phyloP scores from a whole-genome alignment of 1,140 invertebrate genomes.

The Brachionus angularis region DNA sequence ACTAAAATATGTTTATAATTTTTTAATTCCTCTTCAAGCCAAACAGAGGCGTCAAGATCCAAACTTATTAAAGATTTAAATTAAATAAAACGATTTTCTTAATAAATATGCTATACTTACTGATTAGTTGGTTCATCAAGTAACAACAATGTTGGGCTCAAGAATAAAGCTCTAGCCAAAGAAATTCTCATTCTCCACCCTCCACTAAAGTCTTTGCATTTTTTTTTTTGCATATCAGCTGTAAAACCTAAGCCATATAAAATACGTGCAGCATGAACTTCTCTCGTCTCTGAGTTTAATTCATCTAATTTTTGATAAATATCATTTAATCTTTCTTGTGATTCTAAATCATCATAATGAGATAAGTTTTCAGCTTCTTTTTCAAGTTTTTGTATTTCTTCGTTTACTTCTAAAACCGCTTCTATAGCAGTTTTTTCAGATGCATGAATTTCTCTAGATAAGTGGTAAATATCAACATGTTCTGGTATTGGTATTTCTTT shows the following conservation, averaged over 20 bases:
- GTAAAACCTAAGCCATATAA: slow-evolving; percentile 94
- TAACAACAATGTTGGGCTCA: slow-evolving; percentile 55
- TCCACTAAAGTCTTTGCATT: slow-evolving; percentile 89
- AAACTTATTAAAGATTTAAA: no score
- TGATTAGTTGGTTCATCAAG: slow-evolving; percentile 67
- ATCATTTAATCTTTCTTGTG: slow-evolving; percentile 92
- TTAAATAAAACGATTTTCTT: slow-evolving; percentile 17
- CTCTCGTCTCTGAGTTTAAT: slow-evolving; percentile 88
- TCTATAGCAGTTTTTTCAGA: slow-evolving; percentile 81
- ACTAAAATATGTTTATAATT: slow-evolving; percentile 93
- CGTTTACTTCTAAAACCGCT: slow-evolving; percentile 96
- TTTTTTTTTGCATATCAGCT: slow-evolving; percentile 82
- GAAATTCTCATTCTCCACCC: slow-evolving; percentile 99
- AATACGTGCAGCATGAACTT: slow-evolving; percentile 85
- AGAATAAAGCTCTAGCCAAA: slow-evolving; percentile 67
- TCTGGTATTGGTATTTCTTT: slow-evolving; percentile 73
- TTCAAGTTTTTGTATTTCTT: slow-evolving; percentile 84
- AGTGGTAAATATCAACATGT: slow-evolving; percentile 94
- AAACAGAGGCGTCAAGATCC: slow-evolving; percentile 89
- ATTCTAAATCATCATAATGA: slow-evolving; percentile 75
- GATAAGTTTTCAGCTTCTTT: slow-evolving; percentile 84
- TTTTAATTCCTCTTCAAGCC: slow-evolving; percentile 95
- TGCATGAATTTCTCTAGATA: slow-evolving; percentile 92
- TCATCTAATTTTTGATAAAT: slow-evolving; percentile 96
- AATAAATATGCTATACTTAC: no score